Percentiles rank a stretch among this genome's conserved stretches.
These are phyloP conservation scores for Rousettus madagascariensis DNA, from an alignment of 2,797 vertebrate species.

Conservation along the genomic window DNA sequence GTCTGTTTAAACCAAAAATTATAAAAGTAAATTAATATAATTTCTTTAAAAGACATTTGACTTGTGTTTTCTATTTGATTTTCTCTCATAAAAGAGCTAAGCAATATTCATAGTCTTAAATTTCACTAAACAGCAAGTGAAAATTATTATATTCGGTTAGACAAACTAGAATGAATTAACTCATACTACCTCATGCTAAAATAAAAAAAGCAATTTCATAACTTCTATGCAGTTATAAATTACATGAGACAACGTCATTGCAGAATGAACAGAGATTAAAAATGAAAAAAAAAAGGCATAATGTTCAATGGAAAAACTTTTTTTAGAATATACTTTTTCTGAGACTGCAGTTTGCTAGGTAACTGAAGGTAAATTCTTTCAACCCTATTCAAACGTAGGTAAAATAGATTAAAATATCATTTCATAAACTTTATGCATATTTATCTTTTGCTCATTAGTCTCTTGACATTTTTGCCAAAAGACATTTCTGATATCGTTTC, in stretches of 20 bases:
- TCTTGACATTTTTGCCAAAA: constrained; percentile 14
- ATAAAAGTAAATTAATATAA: constrained; percentile 27
- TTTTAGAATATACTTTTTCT: not conserved
- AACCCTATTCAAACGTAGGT: not conserved
- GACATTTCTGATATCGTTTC: not conserved
- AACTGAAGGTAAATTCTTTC: not conserved
- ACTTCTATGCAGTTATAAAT: constrained; percentile 8
- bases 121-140: constrained; percentile 30
- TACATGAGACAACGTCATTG: not conserved
- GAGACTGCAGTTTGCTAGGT: not conserved
- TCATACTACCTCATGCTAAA: not conserved
- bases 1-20: constrained; percentile 86
- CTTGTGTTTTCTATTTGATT: constrained; percentile 18
- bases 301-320: not conserved
- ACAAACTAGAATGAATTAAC: constrained; percentile 30
- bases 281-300: not conserved
- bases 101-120: constrained; percentile 2
- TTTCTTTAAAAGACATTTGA: constrained; percentile 52
- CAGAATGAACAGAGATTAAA: not conserved
- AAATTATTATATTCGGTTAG: constrained; percentile 37
- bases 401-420: constrained; percentile 12
- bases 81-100: constrained; percentile 23
- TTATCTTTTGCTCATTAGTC: not conserved
- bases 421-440: not conserved
- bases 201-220: not conserved